Conservation (phyloP, 2,888 invertebrate species). For the Lepas anatifera region DNA sequence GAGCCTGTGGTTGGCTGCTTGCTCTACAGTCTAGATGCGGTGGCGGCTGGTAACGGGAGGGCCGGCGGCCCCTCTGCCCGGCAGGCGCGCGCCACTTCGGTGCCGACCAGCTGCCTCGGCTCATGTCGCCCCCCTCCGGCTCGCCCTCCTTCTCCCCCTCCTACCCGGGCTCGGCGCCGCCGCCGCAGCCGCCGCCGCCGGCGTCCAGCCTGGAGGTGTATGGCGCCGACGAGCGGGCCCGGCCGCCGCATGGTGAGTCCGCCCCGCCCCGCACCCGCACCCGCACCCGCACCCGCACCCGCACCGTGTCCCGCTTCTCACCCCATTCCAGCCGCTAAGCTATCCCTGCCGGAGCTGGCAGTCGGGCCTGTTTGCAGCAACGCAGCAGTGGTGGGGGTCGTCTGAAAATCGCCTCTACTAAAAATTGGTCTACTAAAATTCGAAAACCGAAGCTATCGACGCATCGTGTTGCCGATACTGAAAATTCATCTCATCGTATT, state of each 20-base stretch:
- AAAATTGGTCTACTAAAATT: no score
- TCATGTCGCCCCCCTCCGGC: background rate
- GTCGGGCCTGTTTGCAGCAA: no score
- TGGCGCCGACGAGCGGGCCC: background rate
- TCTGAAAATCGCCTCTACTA: no score
- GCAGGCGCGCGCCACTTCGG: slow-evolving; percentile 3
- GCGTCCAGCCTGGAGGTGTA: background rate
- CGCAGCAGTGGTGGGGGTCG: no score
- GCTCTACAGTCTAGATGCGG: no score
- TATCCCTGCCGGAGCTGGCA: no score
- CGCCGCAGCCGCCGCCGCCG: background rate
- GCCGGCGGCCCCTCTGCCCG: background rate
- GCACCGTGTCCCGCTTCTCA: background rate
- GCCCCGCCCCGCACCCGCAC: background rate
- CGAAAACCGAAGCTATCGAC: no score
- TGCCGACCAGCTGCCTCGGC: background rate
- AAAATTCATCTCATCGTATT: no score
- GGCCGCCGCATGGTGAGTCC: background rate
- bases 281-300: background rate
- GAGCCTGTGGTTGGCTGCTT: no score
- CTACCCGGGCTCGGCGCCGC: background rate
- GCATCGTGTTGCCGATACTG: no score
- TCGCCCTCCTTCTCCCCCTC: background rate
- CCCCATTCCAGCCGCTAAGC: no score
- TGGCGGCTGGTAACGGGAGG: background rate